Conservation (phyloP, 1,140 invertebrate species). For the Oppia nitens region DNA sequence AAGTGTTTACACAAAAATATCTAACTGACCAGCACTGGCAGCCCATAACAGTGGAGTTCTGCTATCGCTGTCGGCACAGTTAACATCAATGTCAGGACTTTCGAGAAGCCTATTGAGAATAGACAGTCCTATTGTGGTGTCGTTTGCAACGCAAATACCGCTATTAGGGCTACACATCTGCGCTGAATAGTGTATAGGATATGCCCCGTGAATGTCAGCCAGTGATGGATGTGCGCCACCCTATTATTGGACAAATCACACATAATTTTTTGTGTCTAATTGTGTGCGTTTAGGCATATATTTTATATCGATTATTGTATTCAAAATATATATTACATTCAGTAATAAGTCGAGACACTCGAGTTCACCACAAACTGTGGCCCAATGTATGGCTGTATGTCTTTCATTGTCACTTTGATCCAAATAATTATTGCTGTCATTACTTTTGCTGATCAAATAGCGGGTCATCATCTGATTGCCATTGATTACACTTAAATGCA, state of each 20-base stretch:
- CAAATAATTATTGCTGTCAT: not conserved
- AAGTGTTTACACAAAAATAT: not conserved
- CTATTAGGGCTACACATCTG: conserved; percentile 64
- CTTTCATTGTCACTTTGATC: conserved; percentile 56
- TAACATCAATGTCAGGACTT: conserved; percentile 46
- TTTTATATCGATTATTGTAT: too few relatives aligned
- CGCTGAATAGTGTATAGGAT: conserved; percentile 88
- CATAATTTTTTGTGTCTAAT: too few relatives aligned
- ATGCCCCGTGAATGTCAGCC: conserved; percentile 81
- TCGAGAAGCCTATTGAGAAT: conserved; percentile 20
- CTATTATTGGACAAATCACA: too few relatives aligned
- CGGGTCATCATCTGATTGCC: conserved; percentile 58
- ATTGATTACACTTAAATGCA: conserved; percentile 81
- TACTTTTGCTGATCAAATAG: conserved; percentile 34
- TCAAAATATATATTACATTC: too few relatives aligned
- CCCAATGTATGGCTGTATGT: conserved; percentile 95
- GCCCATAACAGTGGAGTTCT: conserved; percentile 89
- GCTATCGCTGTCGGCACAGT: conserved; percentile 73
- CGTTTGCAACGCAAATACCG: conserved; percentile 33
- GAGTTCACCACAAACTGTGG: conserved; percentile 84
- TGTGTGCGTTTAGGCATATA: too few relatives aligned
- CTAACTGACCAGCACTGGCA: conserved; percentile 59
- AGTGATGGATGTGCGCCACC: conserved; percentile 66
- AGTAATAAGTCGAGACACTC: conserved; percentile 68
- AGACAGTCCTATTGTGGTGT: conserved; percentile 17